These are phyloP conservation scores for Caenorhabditis doughertyi DNA, from an alignment of 2,888 invertebrate genomes.

Conservation along the genomic window DNA sequence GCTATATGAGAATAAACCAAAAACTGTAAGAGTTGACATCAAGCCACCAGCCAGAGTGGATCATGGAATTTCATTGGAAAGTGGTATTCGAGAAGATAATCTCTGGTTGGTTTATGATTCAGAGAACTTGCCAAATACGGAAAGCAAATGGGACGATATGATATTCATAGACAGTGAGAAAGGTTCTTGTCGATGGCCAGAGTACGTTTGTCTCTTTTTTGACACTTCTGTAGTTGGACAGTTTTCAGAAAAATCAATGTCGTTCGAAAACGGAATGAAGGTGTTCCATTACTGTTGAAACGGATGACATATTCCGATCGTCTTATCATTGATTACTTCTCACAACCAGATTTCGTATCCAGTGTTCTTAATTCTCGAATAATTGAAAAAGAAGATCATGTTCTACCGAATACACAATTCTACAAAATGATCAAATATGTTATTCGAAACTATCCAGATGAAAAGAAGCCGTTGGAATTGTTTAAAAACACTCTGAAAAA, in stretches of 20 bases:
- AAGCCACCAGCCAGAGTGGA: constrained; percentile 41
- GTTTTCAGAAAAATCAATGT: constrained; percentile 46
- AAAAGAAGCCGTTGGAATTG: constrained; percentile 43
- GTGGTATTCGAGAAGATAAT: constrained; percentile 56
- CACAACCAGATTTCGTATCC: constrained; percentile 2
- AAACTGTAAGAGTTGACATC: constrained; percentile 57
- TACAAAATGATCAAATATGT: constrained; percentile 57
- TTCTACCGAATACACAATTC: neutral
- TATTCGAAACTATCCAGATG: constrained; percentile 67
- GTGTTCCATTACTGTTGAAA: constrained; percentile 24
- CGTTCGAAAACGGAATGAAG: constrained; percentile 32
- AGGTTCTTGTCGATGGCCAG: constrained; percentile 67
- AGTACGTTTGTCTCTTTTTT: constrained; percentile 28
- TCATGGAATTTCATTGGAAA: constrained; percentile 20
- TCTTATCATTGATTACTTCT: constrained; percentile 47
- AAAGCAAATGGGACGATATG: constrained; percentile 67
- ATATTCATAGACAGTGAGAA: constrained; percentile 62
- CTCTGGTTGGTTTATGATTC: constrained; percentile 70
- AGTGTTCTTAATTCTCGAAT: constrained; percentile 16
- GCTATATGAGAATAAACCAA: constrained; percentile 70
- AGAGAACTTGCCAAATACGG: constrained; percentile 65
- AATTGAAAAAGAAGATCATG: constrained; percentile 36
- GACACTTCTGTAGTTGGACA: too few relatives aligned
- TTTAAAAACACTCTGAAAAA: constrained; percentile 38
- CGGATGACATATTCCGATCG: constrained; percentile 32